These are phyloP conservation scores for Ochotona curzoniae DNA, from an alignment of 2,113 vertebrate species.

Conservation along the genomic window DNA sequence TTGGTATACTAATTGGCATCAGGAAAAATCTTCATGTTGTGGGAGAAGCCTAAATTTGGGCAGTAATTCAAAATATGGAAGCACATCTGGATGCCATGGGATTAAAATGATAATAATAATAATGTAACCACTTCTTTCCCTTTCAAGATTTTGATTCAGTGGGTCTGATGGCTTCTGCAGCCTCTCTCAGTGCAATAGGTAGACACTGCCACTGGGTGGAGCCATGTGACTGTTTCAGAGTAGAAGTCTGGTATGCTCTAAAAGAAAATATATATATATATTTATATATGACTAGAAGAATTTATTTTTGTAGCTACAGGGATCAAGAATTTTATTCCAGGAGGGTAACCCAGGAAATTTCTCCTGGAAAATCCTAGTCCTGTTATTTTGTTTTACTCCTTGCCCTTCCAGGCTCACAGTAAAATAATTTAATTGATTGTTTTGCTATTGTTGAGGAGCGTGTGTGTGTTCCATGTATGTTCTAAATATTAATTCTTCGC, in stretches of 20 bases:
- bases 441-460: not conserved
- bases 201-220: constrained; percentile 45
- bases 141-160: not conserved
- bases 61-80: not conserved
- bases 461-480: not conserved
- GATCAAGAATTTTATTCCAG: not conserved
- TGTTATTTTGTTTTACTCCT: constrained; percentile 6
- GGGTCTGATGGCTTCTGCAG: not conserved
- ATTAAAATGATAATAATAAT: not conserved
- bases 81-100: not conserved
- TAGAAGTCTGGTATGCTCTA: not conserved
- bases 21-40: not conserved
- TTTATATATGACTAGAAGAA: no score
- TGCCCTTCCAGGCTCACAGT: not conserved
- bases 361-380: not conserved
- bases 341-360: not conserved
- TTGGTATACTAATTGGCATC: not conserved
- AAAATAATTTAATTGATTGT: not conserved
- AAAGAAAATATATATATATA: not conserved
- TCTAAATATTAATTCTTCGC: not conserved
- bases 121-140: not conserved
- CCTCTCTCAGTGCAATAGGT: not conserved
- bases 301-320: not conserved
- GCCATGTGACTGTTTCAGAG: not conserved
- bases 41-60: not conserved